Evolutionary conservation across 2,888 invertebrate genomes (phyloP), one percentile per base, ranked within the genome.

Genomic region (Temnothorax rugatulus): DNA sequence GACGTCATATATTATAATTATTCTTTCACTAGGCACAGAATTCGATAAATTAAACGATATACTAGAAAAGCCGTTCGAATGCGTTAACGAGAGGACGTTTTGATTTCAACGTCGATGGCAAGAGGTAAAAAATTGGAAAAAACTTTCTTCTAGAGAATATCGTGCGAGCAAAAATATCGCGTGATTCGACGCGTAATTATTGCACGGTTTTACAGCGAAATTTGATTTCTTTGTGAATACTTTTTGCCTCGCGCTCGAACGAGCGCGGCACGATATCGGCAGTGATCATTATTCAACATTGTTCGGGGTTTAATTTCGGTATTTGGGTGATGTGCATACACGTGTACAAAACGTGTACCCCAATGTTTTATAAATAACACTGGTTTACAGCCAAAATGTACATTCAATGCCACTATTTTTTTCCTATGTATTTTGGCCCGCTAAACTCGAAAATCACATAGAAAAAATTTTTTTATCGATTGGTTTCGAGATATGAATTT

Each of bases 71-170:
- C 15, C 15, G 13, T 59, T 34, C 9, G 4, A 59, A 73, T n/a
- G 74, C 57, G 44, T 73, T 74, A 79, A 77, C 41, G 54, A 77
- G 69, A 57, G 69, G 47, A 69, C 69, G 69, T 57, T 77, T 69
- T 77, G 54, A 77, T 77, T 77, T 57, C 69, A 69, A 15, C 38
- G 50, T 47, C 38, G 25, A 54, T 54, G 41, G 15, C 15, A 38
- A 38, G 47, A 34, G 15, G 13, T 47, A 21, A 73, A 73, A 44
- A 38, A 11, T 38, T 13, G 1, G 2, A 71, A 41, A 52, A 54
- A 71, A 25, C n/a, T 34, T 64, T 73, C 21, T 59, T 34, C 34
- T 29, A 15, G 29, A 15, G 38, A 34, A 76, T 50, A 64, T 18
- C 64, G 34, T 25, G 38, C 76, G 47, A 38, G 34, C 34, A n/a